Evolutionary conservation across 1,140 invertebrate genomes (phyloP).

Genomic region (Drosophila pectinifera): DNA sequence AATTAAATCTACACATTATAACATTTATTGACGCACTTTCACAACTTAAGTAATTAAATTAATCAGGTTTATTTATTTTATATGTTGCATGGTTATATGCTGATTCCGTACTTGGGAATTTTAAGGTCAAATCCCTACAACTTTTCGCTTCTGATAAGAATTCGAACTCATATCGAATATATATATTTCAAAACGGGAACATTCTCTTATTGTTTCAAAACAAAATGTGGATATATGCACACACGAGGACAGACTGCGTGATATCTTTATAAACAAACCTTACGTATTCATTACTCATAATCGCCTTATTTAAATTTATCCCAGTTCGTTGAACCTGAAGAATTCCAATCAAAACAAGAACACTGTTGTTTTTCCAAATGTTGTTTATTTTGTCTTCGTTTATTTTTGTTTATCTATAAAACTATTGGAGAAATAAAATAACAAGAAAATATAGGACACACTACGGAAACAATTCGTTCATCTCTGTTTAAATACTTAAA

Average conservation of each 20-base stretch:
- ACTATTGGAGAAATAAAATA: constrained; percentile 68
- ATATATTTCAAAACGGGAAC: neutral
- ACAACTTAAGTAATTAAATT: too few relatives aligned
- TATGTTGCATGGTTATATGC: too few relatives aligned
- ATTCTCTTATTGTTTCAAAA: neutral
- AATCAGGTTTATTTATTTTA: too few relatives aligned
- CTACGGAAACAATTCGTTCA: constrained; percentile 39
- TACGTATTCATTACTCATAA: constrained; percentile 16
- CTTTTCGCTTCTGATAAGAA: neutral
- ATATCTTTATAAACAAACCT: constrained; percentile 4
- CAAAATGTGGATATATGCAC: neutral
- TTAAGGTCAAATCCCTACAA: neutral
- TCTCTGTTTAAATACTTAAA: constrained; percentile 47
- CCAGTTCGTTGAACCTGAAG: constrained; percentile 16
- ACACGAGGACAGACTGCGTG: constrained; percentile 1
- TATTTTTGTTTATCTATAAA: constrained; percentile 59
- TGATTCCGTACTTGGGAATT: neutral
- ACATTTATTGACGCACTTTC: too few relatives aligned
- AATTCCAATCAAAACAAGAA: constrained; percentile 13
- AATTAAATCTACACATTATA: too few relatives aligned
- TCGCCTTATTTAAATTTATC: constrained; percentile 29
- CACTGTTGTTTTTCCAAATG: constrained; percentile 23
- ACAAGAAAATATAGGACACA: constrained; percentile 65
- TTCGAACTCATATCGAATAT: neutral
- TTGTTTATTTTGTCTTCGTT: constrained; percentile 55